phyloP scores from a whole-genome alignment of 1,140 invertebrate genomes.

The Brachionus calyciflorus region DNA sequence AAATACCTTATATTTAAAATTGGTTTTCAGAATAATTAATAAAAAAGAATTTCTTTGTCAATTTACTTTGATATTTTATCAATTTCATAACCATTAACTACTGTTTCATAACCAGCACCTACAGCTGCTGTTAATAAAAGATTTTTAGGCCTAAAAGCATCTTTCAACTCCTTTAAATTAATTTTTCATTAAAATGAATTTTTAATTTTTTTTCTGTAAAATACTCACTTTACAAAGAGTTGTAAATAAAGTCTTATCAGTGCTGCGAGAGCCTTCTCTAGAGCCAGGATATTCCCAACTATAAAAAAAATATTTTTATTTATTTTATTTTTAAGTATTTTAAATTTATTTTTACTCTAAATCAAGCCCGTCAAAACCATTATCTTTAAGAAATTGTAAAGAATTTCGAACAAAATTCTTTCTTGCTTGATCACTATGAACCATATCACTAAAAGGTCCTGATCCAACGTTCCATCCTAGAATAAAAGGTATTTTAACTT shows the following conservation, averaged over 20 bases:
- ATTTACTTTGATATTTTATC: slow-evolving; percentile 64
- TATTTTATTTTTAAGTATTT: neutral
- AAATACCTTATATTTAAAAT: slow-evolving; percentile 64
- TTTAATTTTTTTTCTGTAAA: neutral
- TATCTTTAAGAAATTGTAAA: slow-evolving; percentile 58
- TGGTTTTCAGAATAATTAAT: too few species aligned
- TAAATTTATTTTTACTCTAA: slow-evolving; percentile 61
- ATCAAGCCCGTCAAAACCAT: slow-evolving; percentile 62
- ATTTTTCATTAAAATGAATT: neutral
- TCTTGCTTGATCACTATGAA: slow-evolving; percentile 65
- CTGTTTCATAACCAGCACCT: slow-evolving; percentile 48
- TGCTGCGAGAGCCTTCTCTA: slow-evolving; percentile 48
- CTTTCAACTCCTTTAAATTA: slow-evolving; percentile 39
- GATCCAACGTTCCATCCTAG: too few species aligned
- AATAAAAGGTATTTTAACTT: slow-evolving; percentile 29
- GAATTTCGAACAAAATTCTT: slow-evolving; percentile 46
- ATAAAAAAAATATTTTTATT: slow-evolving; percentile 69
- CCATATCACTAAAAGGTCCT: slow-evolving; percentile 68
- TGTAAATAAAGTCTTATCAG: slow-evolving; percentile 67
- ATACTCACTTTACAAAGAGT: slow-evolving; percentile 55
- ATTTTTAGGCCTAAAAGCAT: slow-evolving; percentile 48
- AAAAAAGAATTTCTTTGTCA: too few species aligned
- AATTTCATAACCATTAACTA: slow-evolving; percentile 70
- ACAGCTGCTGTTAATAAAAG: slow-evolving; percentile 51
- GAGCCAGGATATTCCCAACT: slow-evolving; percentile 72